Evolutionary conservation across 2,113 vertebrate genomes (phyloP), one percentile per base, ranked within the genome.

Genomic region (Vireo altiloquus): DNA sequence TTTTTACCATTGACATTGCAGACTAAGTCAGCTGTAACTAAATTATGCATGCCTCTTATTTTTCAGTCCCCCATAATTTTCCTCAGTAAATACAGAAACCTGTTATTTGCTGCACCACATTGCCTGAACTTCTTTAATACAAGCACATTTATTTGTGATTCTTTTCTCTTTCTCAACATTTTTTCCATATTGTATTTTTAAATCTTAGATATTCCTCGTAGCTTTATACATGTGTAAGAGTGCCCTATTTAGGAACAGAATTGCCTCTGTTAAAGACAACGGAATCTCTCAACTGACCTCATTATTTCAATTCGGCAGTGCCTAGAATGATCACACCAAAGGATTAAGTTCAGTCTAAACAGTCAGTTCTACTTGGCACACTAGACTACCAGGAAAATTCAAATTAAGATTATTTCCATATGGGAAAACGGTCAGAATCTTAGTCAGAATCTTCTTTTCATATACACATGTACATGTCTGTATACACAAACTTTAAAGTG

Each of bases 51-150:
- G 76, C 61, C 24, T 96, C 91, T 92, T 95, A 83, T 60, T 95
- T 94, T 95, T 97, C 63, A 79, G 69, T 94, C 96, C 69, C 76
- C 30, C 87, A 46, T 82, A 82, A 95, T 95, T 96, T 97, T 95
- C 57, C 39, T 97, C 63, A 80, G 68, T 81, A 96, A 96, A 92
- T 87, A 82, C 68, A 95, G 71, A 95, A 97, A 95, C 31, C n/a
- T 59, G 37, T 64, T 96, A 53, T 87, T 90, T 96, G 65, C 70
- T 87, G 47, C 54, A 93, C 13, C 19, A 52, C 6, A 25, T 42
- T 91, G 44, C 25, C 56, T 0, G 7, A 42, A 4, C 4, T 74
- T 83, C 70, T 77, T 16, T 64, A 76, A 37, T 30, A 40, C 9
- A 86, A 77, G 7, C 5, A 75, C 24, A 28, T 68, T 74, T 81